A percentile compares a stretch with the other conserved stretches of the same genome.
phyloP scores from a whole-genome alignment of 2,113 vertebrate species.

The Oenanthe melanoleuca region DNA sequence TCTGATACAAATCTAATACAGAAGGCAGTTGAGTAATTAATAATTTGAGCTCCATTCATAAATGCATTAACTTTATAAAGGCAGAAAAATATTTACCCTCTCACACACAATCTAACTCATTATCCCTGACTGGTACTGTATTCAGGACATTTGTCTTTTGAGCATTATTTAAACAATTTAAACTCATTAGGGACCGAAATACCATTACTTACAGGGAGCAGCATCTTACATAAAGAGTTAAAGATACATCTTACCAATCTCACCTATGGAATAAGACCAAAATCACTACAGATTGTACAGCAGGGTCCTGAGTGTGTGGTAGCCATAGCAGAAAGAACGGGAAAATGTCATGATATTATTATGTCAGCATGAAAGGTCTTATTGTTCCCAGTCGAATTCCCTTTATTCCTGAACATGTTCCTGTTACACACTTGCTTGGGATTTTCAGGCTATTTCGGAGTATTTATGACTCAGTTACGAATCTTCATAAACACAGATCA shows the following conservation, averaged over 20 bases:
- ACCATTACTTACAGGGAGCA: not conserved
- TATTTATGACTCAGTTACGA: not conserved
- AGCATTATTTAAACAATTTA: not conserved
- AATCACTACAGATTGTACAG: not conserved
- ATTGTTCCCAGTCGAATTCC: not conserved
- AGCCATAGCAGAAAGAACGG: not conserved
- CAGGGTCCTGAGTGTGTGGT: not conserved
- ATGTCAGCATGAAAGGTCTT: not conserved
- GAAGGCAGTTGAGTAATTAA: not conserved
- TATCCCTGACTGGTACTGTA: not conserved
- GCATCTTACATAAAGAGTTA: not conserved
- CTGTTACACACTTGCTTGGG: not conserved
- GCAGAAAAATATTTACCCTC: not conserved
- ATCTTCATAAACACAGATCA: conserved; percentile 6
- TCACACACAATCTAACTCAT: not conserved
- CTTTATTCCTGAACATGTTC: not conserved
- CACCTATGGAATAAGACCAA: not conserved
- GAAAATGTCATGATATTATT: not conserved
- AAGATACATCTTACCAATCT: not conserved
- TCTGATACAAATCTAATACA: not conserved
- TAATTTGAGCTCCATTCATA: not conserved
- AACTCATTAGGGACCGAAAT: not conserved
- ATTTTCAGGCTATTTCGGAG: not conserved
- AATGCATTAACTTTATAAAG: not conserved
- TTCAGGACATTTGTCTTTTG: not conserved